phyloP scores from a whole-genome alignment of 2,797 vertebrate genomes.

The Mus caroli region DNA sequence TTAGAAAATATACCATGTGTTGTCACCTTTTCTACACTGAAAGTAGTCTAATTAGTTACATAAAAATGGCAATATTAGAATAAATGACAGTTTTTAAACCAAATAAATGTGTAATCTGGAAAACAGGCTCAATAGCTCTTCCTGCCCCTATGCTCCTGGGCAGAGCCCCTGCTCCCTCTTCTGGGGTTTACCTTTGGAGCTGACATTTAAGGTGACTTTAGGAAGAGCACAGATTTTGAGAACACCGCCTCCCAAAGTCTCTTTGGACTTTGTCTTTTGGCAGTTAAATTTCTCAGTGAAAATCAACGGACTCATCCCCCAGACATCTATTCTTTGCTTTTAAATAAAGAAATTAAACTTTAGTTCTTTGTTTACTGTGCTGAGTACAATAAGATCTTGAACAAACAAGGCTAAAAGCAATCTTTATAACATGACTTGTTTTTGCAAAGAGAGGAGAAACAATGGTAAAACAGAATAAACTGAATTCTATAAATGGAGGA shows the following conservation, averaged over 20 bases:
- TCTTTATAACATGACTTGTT: not conserved
- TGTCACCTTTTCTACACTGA: not conserved
- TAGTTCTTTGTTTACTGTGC: not conserved
- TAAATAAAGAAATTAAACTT: constrained; percentile 5
- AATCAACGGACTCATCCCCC: constrained; percentile 29
- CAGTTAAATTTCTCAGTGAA: not conserved
- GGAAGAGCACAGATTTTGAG: not conserved
- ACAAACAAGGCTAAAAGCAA: constrained; percentile 24
- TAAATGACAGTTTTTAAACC: not conserved
- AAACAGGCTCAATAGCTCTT: not conserved
- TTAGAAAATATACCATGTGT: constrained; percentile 2
- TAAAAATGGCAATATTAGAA: not conserved
- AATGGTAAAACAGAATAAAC: not conserved
- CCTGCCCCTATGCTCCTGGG: not conserved
- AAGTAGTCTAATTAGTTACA: not conserved
- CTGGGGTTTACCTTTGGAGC: not conserved
- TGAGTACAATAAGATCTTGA: constrained; percentile 50
- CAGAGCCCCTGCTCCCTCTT: not conserved
- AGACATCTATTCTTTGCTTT: constrained; percentile 17
- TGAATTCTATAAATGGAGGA: not conserved
- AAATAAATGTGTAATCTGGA: constrained; percentile 5
- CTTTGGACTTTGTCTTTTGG: not conserved
- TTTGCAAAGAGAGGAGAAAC: constrained; percentile 34
- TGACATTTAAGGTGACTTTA: not conserved
- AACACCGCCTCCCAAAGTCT: not conserved